A percentile compares a stretch with the other conserved stretches of the same genome.
Evolutionary conservation across 2,888 invertebrate species (phyloP).

Genomic region (Drymonia ruficornis): DNA sequence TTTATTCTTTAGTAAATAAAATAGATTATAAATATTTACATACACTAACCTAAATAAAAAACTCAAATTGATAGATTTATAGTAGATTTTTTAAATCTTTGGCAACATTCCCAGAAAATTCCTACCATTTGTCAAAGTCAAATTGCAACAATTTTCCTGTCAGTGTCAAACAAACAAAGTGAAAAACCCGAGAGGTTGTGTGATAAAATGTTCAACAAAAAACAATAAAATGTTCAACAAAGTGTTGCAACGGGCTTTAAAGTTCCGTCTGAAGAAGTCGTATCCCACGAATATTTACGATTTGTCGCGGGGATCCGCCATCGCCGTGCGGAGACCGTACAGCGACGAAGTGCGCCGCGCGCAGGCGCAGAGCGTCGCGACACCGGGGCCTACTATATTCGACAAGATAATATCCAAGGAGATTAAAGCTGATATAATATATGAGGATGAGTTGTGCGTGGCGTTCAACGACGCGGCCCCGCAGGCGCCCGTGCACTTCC

Average conservation of each 20-base stretch:
- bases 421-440: constrained; percentile 92
- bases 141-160: background rate
- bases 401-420: constrained; percentile 90
- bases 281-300: constrained; percentile 80
- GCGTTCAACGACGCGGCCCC: constrained; percentile 93
- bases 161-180: constrained; percentile 19
- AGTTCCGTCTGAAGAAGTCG: constrained; percentile 72
- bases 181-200: constrained; percentile 14
- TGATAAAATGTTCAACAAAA: constrained; percentile 36
- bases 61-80: too few species aligned
- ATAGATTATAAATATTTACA: too few species aligned
- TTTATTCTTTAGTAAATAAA: too few species aligned
- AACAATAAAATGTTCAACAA: constrained; percentile 75
- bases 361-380: constrained; percentile 62
- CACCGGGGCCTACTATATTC: constrained; percentile 87
- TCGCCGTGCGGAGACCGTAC: constrained; percentile 67
- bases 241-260: constrained; percentile 75
- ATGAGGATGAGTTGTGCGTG: constrained; percentile 91
- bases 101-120: background rate
- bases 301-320: constrained; percentile 69
- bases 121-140: constrained; percentile 13
- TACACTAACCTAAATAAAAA: too few species aligned
- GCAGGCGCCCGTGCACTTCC: constrained; percentile 93
- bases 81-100: background rate
- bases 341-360: constrained; percentile 76